Evolutionary conservation across 2,888 invertebrate genomes (phyloP).

Genomic region (Chorisops tibialis): DNA sequence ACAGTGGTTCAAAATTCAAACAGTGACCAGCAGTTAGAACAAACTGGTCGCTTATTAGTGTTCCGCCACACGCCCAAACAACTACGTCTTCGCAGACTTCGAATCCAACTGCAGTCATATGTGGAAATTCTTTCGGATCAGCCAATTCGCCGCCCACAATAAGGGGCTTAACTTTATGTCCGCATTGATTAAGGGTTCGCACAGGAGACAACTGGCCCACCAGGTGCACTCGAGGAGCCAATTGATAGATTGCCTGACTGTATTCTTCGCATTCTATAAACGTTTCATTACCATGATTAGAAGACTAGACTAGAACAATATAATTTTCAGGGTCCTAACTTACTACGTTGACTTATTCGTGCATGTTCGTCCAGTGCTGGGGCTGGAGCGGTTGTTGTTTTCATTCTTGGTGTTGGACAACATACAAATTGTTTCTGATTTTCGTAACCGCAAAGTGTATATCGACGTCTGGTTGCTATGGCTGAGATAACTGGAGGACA

Average conservation of each 20-base stretch:
- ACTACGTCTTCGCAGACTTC: neutral
- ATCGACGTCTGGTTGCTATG: neutral
- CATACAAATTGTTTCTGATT: conserved; percentile 37
- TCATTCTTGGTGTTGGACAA: conserved; percentile 31
- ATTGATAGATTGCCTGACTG: conserved; percentile 14
- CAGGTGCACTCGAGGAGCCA: no score
- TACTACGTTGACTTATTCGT: conserved; percentile 9
- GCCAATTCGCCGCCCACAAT: conserved; percentile 42
- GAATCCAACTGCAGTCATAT: conserved; percentile 43
- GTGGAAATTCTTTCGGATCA: conserved; percentile 44
- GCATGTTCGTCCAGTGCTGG: neutral
- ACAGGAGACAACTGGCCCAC: no score
- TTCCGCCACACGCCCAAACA: conserved; percentile 15
- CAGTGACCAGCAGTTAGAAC: conserved; percentile 15
- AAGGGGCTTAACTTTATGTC: conserved; percentile 52
- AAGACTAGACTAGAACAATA: neutral
- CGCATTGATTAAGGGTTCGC: conserved; percentile 33
- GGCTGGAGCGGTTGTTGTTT: neutral
- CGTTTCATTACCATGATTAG: no score
- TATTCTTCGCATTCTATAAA: conserved; percentile 31
- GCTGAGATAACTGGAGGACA: conserved; percentile 26
- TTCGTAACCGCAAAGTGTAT: conserved; percentile 36
- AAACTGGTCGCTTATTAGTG: conserved; percentile 14
- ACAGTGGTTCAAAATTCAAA: conserved; percentile 29
- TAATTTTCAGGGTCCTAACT: neutral